Conservation (phyloP, 2,888 invertebrate genomes). For the Heteropelma amictum region DNA sequence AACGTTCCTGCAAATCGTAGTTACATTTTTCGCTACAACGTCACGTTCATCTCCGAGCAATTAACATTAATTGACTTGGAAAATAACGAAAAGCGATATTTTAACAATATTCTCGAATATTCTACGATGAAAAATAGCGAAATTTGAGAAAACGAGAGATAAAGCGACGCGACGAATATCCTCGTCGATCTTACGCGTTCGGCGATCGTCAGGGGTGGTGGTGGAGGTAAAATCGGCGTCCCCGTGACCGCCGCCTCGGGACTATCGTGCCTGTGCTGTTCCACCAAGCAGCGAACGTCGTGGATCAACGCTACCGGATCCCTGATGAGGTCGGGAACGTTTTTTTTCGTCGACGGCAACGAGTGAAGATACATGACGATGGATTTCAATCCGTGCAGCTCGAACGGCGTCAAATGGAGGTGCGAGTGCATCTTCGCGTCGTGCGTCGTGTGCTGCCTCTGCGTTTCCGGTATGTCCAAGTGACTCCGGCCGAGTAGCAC, state of each 20-base stretch:
- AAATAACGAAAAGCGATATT: too few species aligned
- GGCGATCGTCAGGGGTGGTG: constrained; percentile 73
- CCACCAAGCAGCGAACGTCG: constrained; percentile 92
- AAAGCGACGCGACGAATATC: too few species aligned
- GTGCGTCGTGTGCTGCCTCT: constrained; percentile 65
- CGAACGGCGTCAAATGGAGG: constrained; percentile 88
- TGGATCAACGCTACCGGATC: constrained; percentile 94
- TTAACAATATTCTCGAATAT: too few species aligned
- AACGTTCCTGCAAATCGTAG: constrained; percentile 67
- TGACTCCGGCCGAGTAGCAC: constrained; percentile 91
- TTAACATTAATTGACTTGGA: too few species aligned
- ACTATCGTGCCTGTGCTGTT: constrained; percentile 92
- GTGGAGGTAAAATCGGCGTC: constrained; percentile 83
- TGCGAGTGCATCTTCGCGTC: constrained; percentile 75
- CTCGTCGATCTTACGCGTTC: constrained; percentile 74
- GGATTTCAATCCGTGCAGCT: constrained; percentile 89
- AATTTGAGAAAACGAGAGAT: too few species aligned
- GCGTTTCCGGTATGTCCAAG: constrained; percentile 79
- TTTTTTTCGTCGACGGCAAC: constrained; percentile 92
- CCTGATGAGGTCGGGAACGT: constrained; percentile 92
- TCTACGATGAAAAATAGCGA: too few species aligned
- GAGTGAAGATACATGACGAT: constrained; percentile 95
- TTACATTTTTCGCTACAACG: too few species aligned
- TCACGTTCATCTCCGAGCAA: too few species aligned
- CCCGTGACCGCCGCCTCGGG: constrained; percentile 92